phyloP scores from a whole-genome alignment of 2,797 vertebrate genomes.

The Agapornis canus region DNA sequence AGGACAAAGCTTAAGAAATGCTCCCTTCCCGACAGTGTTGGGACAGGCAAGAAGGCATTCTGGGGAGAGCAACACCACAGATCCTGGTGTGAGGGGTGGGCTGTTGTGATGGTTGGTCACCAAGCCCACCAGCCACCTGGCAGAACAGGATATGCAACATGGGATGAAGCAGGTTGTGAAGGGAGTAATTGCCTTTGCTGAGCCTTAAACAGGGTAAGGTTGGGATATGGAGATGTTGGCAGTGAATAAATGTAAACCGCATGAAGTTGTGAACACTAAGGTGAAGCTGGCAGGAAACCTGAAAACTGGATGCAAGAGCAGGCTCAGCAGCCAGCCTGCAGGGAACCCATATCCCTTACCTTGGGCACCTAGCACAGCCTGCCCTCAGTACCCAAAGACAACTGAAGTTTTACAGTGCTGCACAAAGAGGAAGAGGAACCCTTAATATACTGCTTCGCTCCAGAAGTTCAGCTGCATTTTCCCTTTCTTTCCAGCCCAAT shows the following conservation, averaged over 20 bases:
- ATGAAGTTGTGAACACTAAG: neutral
- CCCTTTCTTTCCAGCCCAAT: neutral
- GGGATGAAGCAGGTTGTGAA: neutral
- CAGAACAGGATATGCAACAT: neutral
- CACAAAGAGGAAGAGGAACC: neutral
- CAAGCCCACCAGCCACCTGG: neutral
- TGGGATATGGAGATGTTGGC: neutral
- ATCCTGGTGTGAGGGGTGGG: neutral
- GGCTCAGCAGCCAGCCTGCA: neutral
- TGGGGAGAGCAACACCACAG: neutral
- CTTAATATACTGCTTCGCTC: neutral
- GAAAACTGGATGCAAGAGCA: neutral
- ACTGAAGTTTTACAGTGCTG: fast-evolving
- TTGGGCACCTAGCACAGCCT: neutral
- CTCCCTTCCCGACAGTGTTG: neutral
- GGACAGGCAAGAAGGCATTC: neutral
- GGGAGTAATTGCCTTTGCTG: neutral
- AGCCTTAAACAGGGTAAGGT: fast-evolving
- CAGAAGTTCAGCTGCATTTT: neutral
- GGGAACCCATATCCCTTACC: neutral
- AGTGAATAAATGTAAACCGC: neutral
- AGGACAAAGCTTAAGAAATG: neutral
- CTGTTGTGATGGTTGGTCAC: neutral
- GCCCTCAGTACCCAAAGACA: neutral
- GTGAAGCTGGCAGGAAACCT: neutral